A percentile compares a stretch with the other conserved stretches of the same genome.
Conservation (phyloP, 2,113 vertebrate genomes). For the Cinclus mexicanus region DNA sequence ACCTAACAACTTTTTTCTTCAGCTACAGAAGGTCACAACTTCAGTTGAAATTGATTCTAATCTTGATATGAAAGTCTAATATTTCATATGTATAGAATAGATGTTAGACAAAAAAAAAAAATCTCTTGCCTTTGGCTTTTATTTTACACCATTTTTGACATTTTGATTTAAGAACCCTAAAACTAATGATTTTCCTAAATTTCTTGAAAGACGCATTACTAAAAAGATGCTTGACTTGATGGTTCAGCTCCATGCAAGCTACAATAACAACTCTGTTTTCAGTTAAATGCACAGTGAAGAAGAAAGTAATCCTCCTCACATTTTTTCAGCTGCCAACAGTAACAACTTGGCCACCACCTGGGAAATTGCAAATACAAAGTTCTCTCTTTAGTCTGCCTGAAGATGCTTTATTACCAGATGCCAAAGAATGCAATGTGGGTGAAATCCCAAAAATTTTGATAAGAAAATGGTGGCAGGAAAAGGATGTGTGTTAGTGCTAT, state of each 20-base stretch:
- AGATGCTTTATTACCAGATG: not conserved
- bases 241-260: not conserved
- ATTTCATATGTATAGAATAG: not conserved
- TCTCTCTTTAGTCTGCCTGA: not conserved
- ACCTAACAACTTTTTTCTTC: constrained; percentile 12
- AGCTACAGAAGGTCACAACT: constrained; percentile 35
- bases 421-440: not conserved
- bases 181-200: not conserved
- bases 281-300: not conserved
- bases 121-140: not conserved
- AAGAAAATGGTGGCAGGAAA: not conserved
- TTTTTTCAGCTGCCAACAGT: not conserved
- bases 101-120: not conserved
- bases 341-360: not conserved
- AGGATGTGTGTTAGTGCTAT: not conserved
- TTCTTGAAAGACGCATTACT: not conserved
- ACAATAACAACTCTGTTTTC: not conserved
- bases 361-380: not conserved
- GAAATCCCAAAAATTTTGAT: not conserved
- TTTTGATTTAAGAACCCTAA: not conserved
- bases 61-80: constrained; percentile 27
- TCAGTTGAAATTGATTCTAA: not conserved
- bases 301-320: not conserved
- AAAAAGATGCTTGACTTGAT: not conserved
- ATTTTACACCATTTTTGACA: not conserved